These are phyloP conservation scores for Gallinago media DNA, from an alignment of 2,113 vertebrate species.

Conservation along the genomic window DNA sequence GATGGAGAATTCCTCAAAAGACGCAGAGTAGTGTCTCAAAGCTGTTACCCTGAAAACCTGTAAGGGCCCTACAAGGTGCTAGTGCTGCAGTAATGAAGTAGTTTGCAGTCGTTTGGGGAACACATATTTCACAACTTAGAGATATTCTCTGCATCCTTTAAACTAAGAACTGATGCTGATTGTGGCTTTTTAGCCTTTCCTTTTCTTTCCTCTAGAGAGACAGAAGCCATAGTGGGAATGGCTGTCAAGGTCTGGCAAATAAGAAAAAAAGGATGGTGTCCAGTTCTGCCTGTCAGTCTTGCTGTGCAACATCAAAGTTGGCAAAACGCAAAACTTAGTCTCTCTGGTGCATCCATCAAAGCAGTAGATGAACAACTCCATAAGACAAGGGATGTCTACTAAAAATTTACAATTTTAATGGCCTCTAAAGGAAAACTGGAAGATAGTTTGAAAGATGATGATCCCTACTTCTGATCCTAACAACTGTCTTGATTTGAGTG, in stretches of 20 bases:
- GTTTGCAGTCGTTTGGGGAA: background rate
- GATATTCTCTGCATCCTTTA: background rate
- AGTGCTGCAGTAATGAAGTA: background rate
- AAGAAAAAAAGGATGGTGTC: background rate
- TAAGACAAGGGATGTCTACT: background rate
- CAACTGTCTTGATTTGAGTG: background rate
- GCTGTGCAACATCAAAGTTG: accelerated
- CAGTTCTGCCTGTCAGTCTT: background rate
- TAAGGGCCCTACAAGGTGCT: background rate
- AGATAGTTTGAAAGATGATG: background rate
- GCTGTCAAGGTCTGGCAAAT: background rate
- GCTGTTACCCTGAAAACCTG: background rate
- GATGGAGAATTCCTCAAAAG: background rate
- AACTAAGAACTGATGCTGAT: background rate
- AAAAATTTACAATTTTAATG: background rate
- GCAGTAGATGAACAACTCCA: background rate
- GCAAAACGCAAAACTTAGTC: background rate
- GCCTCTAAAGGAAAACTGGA: background rate
- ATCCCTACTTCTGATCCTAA: background rate
- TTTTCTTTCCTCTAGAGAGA: background rate
- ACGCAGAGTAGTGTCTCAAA: accelerated
- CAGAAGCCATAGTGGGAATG: background rate
- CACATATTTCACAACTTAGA: background rate
- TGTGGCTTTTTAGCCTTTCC: background rate
- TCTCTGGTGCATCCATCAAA: background rate